Percentiles rank a stretch among this genome's conserved stretches.
phyloP scores from a whole-genome alignment of 1,140 invertebrate genomes.

The Drosophila tropicalis region DNA sequence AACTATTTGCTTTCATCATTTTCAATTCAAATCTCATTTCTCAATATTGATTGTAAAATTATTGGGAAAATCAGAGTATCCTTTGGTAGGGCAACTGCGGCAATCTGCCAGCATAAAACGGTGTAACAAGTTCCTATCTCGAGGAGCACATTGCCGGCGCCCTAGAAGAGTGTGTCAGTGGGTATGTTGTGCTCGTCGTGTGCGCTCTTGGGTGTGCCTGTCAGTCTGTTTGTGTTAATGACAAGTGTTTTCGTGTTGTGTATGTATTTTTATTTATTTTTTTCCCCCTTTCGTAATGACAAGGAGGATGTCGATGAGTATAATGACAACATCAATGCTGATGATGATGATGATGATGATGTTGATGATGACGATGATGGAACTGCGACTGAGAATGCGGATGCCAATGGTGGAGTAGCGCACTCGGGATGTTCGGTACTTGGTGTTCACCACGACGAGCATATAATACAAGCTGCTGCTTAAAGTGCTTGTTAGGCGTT shows the following conservation, averaged over 20 bases:
- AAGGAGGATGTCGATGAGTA: constrained; percentile 73
- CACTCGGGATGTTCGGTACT: constrained; percentile 12
- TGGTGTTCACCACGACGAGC: constrained; percentile 37
- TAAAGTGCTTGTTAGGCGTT: constrained; percentile 76
- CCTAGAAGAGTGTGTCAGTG: constrained; percentile 24
- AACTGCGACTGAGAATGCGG: constrained; percentile 24
- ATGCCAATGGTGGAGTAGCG: background rate
- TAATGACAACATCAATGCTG: constrained; percentile 78
- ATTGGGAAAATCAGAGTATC: background rate
- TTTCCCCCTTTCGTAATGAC: constrained; percentile 63
- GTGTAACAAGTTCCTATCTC: constrained; percentile 24
- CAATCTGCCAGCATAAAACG: constrained; percentile 29
- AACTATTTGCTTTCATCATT: background rate
- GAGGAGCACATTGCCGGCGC: constrained; percentile 38
- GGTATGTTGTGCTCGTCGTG: constrained; percentile 5
- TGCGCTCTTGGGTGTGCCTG: constrained; percentile 7
- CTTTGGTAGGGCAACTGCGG: constrained; percentile 16
- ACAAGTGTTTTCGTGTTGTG: constrained; percentile 74
- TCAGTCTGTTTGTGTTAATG: constrained; percentile 68
- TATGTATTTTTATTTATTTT: constrained; percentile 48
- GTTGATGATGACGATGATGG: background rate
- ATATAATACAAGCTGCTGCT: constrained; percentile 33
- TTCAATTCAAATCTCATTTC: background rate
- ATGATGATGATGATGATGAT: constrained; percentile 52
- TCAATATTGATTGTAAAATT: background rate